Evolutionary conservation across 2,888 invertebrate species (phyloP), one percentile per base, ranked within the genome.

Genomic region (Leptogaster cylindrica): DNA sequence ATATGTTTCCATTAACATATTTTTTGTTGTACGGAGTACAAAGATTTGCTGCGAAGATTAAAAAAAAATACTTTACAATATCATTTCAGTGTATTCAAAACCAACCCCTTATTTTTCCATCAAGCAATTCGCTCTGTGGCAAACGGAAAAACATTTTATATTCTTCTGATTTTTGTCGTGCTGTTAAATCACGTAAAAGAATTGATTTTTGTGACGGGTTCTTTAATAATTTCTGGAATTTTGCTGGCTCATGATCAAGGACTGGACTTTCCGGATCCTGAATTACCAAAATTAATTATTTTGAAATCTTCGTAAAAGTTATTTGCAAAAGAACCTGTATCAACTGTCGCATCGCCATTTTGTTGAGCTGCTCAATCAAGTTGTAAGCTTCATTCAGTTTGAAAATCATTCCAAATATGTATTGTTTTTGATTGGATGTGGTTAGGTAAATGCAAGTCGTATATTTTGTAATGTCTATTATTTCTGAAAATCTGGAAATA

Each of bases 11-110:
- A 83, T 88, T 87, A 66, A 92, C 91, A 77, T 93, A 90, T 72
- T 88, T 88, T 78, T 96, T 96, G 77, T 95, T 93, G 78, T 93
- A 98, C 0, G 97, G 97, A 1, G 97, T 96, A 91, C 95, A 95
- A 65, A 99, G 82, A 7, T 92, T 80, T 1, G 80, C 81, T 77
- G 36, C 3, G 70, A 33, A 10, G 28, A 23, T 10, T 27, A 20
- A 64, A 36, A 10, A 14, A 28, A 65, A 41, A 36, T 33, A 7
- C 18, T 65, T 33, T 16, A 41, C 20, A 48, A 28, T 14, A 25
- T n/a, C 12, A 23, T 2, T 4, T 23, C 7, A 31, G 36, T 10
- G 36, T 20, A 48, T n/a, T 14, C 50, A 2, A 12, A 36, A 2
- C 4, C 5, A 55, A 89, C 76, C 95, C 94, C 76, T 93, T 93